Base-by-base conservation (phyloP, 2,113 vertebrate genomes). In the Proterorhinus semilunaris region DNA sequence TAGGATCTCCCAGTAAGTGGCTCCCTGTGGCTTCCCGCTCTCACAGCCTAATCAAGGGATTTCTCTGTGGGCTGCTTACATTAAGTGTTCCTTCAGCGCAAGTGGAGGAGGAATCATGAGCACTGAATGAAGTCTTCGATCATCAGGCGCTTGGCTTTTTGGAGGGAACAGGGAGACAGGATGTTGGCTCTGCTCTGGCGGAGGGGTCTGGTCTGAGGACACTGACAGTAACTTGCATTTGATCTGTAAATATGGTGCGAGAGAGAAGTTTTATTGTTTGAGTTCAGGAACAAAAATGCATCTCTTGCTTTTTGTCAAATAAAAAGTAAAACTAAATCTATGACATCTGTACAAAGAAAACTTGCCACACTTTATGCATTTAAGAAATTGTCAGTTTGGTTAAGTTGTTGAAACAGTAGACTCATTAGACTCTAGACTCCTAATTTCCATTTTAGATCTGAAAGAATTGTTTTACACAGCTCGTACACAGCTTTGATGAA, bases 51-150 rank as follows among this genome's bases (percentile, higher is more conserved):
- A 88, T 88, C 88, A 76, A 75, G 76, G 84, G 78, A 79, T 90
- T 91, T 91, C 92, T 92, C 91, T 75, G 88, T 73, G 81, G 92
- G 90, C 89, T 92, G 81, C 86, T 91, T 91, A 89, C 90, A 90
- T 90, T 92, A 93, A 93, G 91, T 91, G 89, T 92, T 83, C 91
- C 80, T 93, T 90, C 88, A 88, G 90, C 88, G 90, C 91, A 91
- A 89, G 90, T 93, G 90, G 86, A 92, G 88, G 92, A 91, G 89
- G 92, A 91, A 92, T 93, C 89, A 89, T 75, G 84, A 89, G 76
- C 88, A 86, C 91, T 82, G 86, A 87, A 89, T 83, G 86, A 90
- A 93, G 91, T 82, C 89, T 90, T 92, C 91, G 90, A 92, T 94
- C 89, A 92, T 92, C 89, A 83, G 75, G 80, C 86, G 84, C 90